A percentile compares a stretch with the other conserved stretches of the same genome.
Evolutionary conservation across 2,888 invertebrate species (phyloP).

Genomic region (Carcina quercana): DNA sequence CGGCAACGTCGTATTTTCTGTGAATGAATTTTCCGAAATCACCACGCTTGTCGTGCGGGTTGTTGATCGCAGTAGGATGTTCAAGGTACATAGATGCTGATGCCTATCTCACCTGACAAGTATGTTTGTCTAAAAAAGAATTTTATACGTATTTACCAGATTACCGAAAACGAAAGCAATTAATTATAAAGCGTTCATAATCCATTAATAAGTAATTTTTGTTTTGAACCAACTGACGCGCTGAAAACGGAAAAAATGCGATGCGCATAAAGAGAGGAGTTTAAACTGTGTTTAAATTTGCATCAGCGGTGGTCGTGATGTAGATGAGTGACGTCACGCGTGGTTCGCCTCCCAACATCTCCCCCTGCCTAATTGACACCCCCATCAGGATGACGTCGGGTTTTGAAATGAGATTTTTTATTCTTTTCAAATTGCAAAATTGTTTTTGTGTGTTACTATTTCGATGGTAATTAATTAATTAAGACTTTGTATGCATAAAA

Average conservation of each 20-base stretch:
- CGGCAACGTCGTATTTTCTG: too few species aligned
- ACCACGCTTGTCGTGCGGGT: too few species aligned
- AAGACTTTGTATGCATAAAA: too few species aligned
- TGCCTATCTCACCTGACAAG: too few species aligned
- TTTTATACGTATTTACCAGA: too few species aligned
- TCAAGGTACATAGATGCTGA: too few species aligned
- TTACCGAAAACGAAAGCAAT: constrained; percentile 4
- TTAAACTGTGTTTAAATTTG: constrained; percentile 59
- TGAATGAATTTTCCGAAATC: too few species aligned
- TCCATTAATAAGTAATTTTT: constrained; percentile 12
- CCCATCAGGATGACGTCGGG: constrained; percentile 9
- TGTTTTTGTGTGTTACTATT: too few species aligned
- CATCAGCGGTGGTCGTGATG: constrained; percentile 48
- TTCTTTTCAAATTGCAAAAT: not conserved
- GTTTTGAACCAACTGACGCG: constrained; percentile 32
- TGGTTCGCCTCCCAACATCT: constrained; percentile 20
- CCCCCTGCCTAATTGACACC: constrained; percentile 36
- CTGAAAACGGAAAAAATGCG: constrained; percentile 33
- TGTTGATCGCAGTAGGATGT: too few species aligned
- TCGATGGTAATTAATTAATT: too few species aligned
- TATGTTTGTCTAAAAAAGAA: too few species aligned
- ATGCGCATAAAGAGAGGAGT: constrained; percentile 39
- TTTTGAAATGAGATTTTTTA: constrained; percentile 3
- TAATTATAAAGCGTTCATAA: too few species aligned
- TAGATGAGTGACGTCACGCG: constrained; percentile 66